phyloP scores from a whole-genome alignment of 35 echinoderm and acorn worm genomes.

The Ophiothrix spiculata region DNA sequence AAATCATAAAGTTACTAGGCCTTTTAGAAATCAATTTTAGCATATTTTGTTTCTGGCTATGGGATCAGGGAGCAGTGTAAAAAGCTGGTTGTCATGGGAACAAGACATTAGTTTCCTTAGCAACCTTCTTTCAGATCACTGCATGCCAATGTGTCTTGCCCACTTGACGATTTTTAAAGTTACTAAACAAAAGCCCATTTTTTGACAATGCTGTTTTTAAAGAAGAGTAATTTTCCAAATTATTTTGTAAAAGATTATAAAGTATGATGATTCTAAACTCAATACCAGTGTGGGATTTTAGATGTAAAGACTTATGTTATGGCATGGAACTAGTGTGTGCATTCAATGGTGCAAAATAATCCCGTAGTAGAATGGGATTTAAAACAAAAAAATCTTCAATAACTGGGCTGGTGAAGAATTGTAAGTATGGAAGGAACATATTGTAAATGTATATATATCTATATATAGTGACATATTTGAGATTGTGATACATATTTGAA shows the following conservation, averaged over 20 bases:
- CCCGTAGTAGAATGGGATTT: not conserved
- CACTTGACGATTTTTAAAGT: not conserved
- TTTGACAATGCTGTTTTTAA: not conserved
- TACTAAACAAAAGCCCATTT: not conserved
- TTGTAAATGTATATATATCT: not conserved
- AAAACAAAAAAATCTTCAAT: not conserved
- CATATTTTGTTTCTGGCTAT: not conserved
- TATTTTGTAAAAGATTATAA: not conserved
- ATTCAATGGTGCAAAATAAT: not conserved
- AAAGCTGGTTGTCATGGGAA: not conserved
- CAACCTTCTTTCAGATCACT: not conserved
- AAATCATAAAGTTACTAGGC: not conserved
- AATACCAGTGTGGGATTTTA: not conserved
- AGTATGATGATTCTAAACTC: not conserved
- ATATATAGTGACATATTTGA: not conserved
- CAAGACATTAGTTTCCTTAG: not conserved
- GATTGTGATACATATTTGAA: constrained; percentile 12
- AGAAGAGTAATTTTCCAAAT: not conserved
- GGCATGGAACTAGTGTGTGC: constrained; percentile 1
- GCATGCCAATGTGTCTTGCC: constrained; percentile 9
- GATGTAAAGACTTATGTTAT: not conserved
- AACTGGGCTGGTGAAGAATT: not conserved
- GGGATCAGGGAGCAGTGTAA: not conserved
- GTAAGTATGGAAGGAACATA: not conserved
- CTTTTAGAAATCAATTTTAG: too few relatives aligned